Evolutionary conservation across 2,888 invertebrate genomes (phyloP), one percentile per base, ranked within the genome.

Genomic region (Erebia ligea): DNA sequence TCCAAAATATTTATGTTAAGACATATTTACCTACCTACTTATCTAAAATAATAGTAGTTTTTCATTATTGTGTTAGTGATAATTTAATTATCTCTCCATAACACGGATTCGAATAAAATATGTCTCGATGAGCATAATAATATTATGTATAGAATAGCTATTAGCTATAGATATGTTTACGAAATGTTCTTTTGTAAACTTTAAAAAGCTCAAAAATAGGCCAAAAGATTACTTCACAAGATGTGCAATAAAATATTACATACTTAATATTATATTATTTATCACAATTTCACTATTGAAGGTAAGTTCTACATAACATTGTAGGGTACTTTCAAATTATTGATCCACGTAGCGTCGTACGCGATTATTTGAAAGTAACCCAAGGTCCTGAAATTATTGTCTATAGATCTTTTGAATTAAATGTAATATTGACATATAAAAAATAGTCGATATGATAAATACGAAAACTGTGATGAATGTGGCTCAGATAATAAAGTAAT

Each of bases 381-480:
- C 1, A 56, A 56, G 13, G 1, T 11, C 10, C 21, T 21, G 21
- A 56, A 56, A 56, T 56, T 56, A 56, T 54, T 59, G 17, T 63
- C 34, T 62, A 58, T 52, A 52, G 45, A 68, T 62, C 19, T 10
- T 42, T 21, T 25, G 48, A 40, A 71, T 69, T 25, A 62, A 40
- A 71, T 68, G 63, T 10, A 59, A 57, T 71, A 70, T 54, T 40
- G 42, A 63, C 52, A 65, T 69, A 69, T 45, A 70, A 70, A 67
- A 68, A 68, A 65, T 63, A 68, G 25, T 58, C 52, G 65, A 59
- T 73, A 70, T 68, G 54, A 77, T 76, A 84, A 34, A 34, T 85
- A 87, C 84, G 80, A 85, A 88, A 89, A 84, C 90, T 90, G 90
- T 90, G 90, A 90, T 90, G 85, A 86, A 85, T 88, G 87, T 88